Base-by-base conservation (phyloP, 2,113 vertebrate species). In the Pipa parva region DNA sequence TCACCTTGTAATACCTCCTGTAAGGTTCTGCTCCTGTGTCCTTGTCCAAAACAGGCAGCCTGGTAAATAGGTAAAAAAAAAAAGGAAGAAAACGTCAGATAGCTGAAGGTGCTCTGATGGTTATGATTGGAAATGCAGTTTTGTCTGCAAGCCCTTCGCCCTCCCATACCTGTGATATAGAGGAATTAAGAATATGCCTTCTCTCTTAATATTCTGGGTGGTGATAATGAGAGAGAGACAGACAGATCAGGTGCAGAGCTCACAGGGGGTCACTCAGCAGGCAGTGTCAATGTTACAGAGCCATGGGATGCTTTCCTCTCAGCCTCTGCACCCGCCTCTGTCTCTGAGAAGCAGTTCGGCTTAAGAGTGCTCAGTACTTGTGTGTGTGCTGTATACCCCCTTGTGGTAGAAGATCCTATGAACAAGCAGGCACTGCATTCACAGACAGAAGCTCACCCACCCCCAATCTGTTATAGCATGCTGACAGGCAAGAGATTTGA, bases 361-460 rank as follows among this genome's bases (percentile, higher is more conserved):
- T 63, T 29, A 2, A 48, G 28, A 46, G 37, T 58, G 63, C 42
- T 59, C n/a, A 42, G n/a, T 54, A 48, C 66, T 70, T 70, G 33
- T 61, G 48, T 60, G 45, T 37, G 56, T 42, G 66, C 57, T 54
- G 66, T 60, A n/a, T 54, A 54, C 66, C 66, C 66, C 66, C 66
- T 70, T 70, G 66, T 70, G 66, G 66, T 18, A 70, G 66, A 26
- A 70, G 48, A 70, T 54, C 48, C 58, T 69, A 61, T 61, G 26
- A 52, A 37, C 66, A 61, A 31, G 24, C 66, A 70, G 59, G 48
- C 37, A 45, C 25, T 42, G 65, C 26, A 51, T 52, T 29, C 48
- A 61, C 18, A 69, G 57, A 22, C 33, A 56, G 50, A 20, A 42
- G 25, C 39, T 22, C 45, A 52, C 15, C 26, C 27, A 50, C 33